A percentile compares a stretch with the other conserved stretches of the same genome.
Evolutionary conservation across 2,113 vertebrate species (phyloP).

Genomic region (Protobothrops flavoviridis): DNA sequence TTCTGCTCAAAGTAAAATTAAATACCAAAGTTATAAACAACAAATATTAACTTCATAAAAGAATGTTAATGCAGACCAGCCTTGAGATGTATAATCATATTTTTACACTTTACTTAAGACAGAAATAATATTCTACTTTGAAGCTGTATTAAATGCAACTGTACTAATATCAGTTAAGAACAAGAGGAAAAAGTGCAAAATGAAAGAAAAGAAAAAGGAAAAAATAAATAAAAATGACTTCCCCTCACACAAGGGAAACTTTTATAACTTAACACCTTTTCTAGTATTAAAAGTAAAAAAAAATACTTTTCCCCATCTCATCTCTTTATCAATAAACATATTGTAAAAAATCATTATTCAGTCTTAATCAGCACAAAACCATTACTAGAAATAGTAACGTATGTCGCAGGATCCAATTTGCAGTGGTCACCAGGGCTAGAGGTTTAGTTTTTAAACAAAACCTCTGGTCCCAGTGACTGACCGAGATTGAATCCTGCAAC

Average conservation of each 20-base stretch:
- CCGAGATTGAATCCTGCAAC: background rate
- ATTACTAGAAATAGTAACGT: background rate
- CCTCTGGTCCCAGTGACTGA: background rate
- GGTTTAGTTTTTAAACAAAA: background rate
- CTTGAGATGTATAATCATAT: background rate
- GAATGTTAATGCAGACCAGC: background rate
- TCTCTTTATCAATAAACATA: background rate
- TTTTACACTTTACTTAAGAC: background rate
- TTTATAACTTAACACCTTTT: background rate
- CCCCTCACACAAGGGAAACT: background rate
- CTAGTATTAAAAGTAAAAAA: background rate
- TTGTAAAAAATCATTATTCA: background rate
- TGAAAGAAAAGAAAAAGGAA: background rate
- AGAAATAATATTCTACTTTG: background rate
- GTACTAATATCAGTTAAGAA: background rate
- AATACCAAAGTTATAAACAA: background rate
- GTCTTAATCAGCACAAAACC: background rate
- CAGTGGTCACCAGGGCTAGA: background rate
- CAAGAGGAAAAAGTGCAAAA: background rate
- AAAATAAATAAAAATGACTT: background rate
- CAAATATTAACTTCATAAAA: background rate
- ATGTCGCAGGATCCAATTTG: background rate
- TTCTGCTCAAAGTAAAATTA: background rate
- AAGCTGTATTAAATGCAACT: background rate
- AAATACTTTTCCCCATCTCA: background rate